A percentile compares a stretch with the other conserved stretches of the same genome.
Conservation (phyloP, 2,113 vertebrate genomes). For the Urocynchramus pylzowi region DNA sequence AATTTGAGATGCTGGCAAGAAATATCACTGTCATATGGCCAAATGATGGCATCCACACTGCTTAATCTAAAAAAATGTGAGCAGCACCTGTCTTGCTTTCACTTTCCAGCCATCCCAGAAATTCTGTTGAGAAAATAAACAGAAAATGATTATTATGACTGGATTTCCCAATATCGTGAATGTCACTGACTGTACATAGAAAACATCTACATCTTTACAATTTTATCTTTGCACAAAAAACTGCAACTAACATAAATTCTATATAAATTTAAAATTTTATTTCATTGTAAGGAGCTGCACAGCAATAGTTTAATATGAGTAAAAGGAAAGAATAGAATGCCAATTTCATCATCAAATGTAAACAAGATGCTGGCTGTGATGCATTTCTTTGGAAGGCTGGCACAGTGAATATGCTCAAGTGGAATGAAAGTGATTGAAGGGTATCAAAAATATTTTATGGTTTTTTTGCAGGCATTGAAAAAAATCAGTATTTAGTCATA, state of each 20-base stretch:
- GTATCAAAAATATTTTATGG: neutral
- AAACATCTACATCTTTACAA: neutral
- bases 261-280: neutral
- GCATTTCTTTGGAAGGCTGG: neutral
- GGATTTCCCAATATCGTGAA: neutral
- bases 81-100: neutral
- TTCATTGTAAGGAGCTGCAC: neutral
- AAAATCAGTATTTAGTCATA: fast-evolving
- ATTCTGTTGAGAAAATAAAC: neutral
- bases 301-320: neutral
- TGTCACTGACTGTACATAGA: neutral
- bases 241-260: neutral
- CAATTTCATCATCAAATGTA: neutral
- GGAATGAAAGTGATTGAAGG: neutral
- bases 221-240: neutral
- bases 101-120: neutral
- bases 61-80: neutral
- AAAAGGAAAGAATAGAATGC: neutral
- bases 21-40: neutral
- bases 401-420: neutral
- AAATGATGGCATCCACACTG: neutral
- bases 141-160: neutral
- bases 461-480: neutral
- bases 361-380: neutral
- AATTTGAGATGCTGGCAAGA: neutral